Conservation (phyloP, 2,113 vertebrate species). For the Mungos mungo region DNA sequence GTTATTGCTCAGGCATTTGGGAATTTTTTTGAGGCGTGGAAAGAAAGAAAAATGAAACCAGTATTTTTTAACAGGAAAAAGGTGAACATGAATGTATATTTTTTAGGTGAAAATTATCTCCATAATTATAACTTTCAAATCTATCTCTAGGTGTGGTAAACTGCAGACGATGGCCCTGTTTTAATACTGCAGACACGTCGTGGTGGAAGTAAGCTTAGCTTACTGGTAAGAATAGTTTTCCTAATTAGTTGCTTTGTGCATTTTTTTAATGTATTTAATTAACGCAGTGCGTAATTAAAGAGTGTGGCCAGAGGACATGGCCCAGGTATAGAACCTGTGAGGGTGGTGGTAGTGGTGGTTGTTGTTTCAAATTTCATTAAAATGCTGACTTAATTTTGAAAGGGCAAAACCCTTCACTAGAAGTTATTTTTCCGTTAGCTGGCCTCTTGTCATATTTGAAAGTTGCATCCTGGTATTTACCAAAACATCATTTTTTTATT, state of each 20-base stretch:
- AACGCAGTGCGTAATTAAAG: background rate
- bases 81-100: background rate
- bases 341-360: fast-evolving
- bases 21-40: background rate
- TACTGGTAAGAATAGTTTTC: constrained; percentile 71
- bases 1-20: background rate
- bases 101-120: background rate
- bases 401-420: background rate
- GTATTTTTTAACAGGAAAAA: background rate
- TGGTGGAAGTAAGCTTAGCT: constrained; percentile 47
- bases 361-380: background rate
- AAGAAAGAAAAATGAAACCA: constrained; percentile 10
- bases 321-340: background rate
- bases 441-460: background rate
- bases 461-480: background rate
- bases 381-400: background rate
- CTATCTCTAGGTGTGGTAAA: constrained; percentile 73
- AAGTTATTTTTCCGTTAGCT: background rate
- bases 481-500: background rate
- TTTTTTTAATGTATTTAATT: constrained; percentile 42
- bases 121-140: constrained; percentile 46
- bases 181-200: constrained; percentile 16
- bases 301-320: background rate
- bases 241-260: background rate
- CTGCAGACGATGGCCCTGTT: constrained; percentile 39